Base-by-base conservation (phyloP, 1,140 invertebrate species). In the Tribolium madens region DNA sequence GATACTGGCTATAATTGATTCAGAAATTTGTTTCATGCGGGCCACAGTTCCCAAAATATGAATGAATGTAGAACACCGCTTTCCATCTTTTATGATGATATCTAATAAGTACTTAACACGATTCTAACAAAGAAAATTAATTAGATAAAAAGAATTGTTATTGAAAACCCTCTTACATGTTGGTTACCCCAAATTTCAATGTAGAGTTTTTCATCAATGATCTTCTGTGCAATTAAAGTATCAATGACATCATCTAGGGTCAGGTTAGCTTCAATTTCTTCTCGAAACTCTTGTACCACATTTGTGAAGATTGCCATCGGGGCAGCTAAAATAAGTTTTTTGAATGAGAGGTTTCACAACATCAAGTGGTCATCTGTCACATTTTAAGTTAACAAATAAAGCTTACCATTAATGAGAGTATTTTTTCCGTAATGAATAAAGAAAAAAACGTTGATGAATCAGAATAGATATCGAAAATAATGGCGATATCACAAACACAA, bases 121-220 rank as follows among this genome's bases (percentile, higher is more conserved):
- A 9, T 50, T 52, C 70, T 72, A 52, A 14, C 17, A 72, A 52
- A n/a, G 12, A 72, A 15, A 46, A 36, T 18, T 1, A 18, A 21
- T 72, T 14, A 48, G 31, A 48, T 71, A 14, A 26, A 12, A 1
- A 10, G 10, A 14, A 12, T 31, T 52, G 26, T 12, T n/a, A 7
- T 36, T n/a, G n/a, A 15, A 10, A 10, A 13, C n/a, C 31, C 3
- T 33, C 26, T 42, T 33, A 64, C 57, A 18, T 64, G 21, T 64
- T 64, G 57, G 12, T 31, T 31, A 6, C n/a, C 26, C 57, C 57
- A 64, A 12, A 64, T 33, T 64, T 64, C 57, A 33, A 33, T 13
- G 14, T 72, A 72, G 9, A 21, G 18, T 48, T 72, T 72, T 33
- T 72, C 42, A 52, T 72, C 70, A 6, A 72, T 52, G 10, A 72